Evolutionary conservation across 2,797 vertebrate genomes (phyloP).

Genomic region (Ctenopoma multispine): DNA sequence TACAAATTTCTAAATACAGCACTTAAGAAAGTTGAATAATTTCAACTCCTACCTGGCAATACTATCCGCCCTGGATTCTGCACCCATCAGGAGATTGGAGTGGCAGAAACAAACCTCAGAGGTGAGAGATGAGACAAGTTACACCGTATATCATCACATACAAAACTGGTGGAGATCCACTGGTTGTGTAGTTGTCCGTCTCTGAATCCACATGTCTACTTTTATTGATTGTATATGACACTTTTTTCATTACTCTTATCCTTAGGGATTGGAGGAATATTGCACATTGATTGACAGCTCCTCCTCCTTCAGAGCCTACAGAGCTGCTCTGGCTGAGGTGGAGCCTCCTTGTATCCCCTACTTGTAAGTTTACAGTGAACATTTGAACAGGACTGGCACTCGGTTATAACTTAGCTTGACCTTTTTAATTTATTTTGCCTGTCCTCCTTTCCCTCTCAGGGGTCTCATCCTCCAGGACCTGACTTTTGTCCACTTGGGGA

Average conservation of each 20-base stretch:
- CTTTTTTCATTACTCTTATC: background rate
- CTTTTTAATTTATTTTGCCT: background rate
- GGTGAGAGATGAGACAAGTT: constrained; percentile 80
- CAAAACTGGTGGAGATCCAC: fast-evolving
- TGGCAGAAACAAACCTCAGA: constrained; percentile 99
- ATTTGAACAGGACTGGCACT: background rate
- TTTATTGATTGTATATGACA: background rate
- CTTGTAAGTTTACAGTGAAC: constrained; percentile 85
- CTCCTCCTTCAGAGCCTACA: constrained; percentile 97
- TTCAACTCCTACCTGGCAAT: constrained; percentile 99
- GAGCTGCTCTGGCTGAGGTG: constrained; percentile 95
- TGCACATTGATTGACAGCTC: constrained; percentile 99
- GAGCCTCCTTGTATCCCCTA: constrained; percentile 98
- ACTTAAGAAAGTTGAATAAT: constrained; percentile 98
- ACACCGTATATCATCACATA: background rate
- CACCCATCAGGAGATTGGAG: constrained; percentile 96
- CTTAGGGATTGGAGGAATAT: constrained; percentile 96
- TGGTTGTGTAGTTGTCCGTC: background rate
- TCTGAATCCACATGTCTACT: background rate
- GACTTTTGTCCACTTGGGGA: constrained; percentile 98
- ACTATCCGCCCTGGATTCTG: constrained; percentile 96
- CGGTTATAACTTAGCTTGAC: background rate
- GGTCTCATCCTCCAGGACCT: constrained; percentile 98
- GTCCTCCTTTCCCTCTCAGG: constrained; percentile 73
- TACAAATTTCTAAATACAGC: constrained; percentile 79